Evolutionary conservation across 2,113 vertebrate genomes (phyloP).

Genomic region (Elephas maximus): DNA sequence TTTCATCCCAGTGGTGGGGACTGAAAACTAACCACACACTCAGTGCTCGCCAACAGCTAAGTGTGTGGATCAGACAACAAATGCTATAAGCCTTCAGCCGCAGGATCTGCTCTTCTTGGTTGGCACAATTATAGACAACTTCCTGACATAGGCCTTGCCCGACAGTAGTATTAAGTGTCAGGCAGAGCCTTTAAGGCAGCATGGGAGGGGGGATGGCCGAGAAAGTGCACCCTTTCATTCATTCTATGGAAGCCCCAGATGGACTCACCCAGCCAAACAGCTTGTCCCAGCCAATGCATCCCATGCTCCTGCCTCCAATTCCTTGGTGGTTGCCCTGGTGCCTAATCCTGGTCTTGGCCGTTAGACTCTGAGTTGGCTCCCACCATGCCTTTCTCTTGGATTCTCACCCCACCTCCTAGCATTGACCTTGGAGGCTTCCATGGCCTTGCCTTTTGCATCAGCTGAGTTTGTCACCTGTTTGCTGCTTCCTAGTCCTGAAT

Average conservation of each 20-base stretch:
- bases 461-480: background rate
- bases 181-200: background rate
- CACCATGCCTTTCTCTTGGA: background rate
- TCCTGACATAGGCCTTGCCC: background rate
- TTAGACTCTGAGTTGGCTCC: background rate
- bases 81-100: accelerated
- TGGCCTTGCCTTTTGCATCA: background rate
- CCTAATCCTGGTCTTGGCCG: background rate
- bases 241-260: background rate
- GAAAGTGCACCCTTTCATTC: background rate
- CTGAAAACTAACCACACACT: background rate
- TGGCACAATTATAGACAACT: background rate
- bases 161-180: background rate
- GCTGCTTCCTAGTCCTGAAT: background rate
- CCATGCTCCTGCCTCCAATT: background rate
- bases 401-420: background rate
- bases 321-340: background rate
- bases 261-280: background rate
- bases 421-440: background rate
- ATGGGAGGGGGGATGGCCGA: background rate
- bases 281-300: background rate
- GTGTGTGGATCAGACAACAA: background rate
- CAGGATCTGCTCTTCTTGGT: background rate
- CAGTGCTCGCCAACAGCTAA: background rate
- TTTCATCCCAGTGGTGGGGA: background rate